Evolutionary conservation across 2,888 invertebrate species (phyloP).

Genomic region (Habroteleia sp.): DNA sequence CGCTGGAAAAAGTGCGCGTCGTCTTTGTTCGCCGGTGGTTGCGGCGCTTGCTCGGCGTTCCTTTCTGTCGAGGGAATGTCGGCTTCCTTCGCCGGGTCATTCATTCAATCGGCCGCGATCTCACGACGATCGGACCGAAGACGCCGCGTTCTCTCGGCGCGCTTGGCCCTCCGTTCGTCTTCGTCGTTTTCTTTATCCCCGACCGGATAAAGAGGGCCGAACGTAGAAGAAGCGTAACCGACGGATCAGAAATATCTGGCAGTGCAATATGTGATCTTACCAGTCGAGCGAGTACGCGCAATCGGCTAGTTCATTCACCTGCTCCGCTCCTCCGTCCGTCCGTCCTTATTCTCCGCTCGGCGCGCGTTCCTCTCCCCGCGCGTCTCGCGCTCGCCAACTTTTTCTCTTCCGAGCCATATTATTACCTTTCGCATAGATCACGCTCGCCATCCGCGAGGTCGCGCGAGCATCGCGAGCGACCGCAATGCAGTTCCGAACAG

Average conservation of each 20-base stretch:
- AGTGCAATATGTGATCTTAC: constrained; percentile 67
- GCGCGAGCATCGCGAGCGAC: constrained; percentile 17
- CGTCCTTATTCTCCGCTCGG: constrained; percentile 58
- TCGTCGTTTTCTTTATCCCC: constrained; percentile 41
- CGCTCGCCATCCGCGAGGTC: constrained; percentile 67
- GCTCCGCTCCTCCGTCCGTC: constrained; percentile 57
- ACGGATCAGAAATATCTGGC: constrained; percentile 62
- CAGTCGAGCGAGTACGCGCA: constrained; percentile 63
- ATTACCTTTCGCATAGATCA: constrained; percentile 70
- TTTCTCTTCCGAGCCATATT: constrained; percentile 64
- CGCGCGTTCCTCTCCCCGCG: constrained; percentile 35
- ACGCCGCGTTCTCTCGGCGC: constrained; percentile 20
- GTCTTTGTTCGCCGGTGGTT: constrained; percentile 29
- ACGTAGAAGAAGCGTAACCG: constrained; percentile 44
- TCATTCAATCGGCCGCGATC: constrained; percentile 69
- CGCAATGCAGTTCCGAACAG: no score
- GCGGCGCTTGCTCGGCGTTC: constrained; percentile 55
- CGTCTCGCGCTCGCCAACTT: constrained; percentile 53
- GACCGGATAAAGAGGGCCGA: constrained; percentile 41
- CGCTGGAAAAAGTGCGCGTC: constrained; percentile 36
- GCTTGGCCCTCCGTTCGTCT: constrained; percentile 14
- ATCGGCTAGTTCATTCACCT: constrained; percentile 67
- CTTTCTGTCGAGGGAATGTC: constrained; percentile 55
- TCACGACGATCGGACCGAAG: constrained; percentile 52
- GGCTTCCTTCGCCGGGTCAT: constrained; percentile 67